Conservation (phyloP, 2,888 invertebrate species). For the Rotaria sp. region DNA sequence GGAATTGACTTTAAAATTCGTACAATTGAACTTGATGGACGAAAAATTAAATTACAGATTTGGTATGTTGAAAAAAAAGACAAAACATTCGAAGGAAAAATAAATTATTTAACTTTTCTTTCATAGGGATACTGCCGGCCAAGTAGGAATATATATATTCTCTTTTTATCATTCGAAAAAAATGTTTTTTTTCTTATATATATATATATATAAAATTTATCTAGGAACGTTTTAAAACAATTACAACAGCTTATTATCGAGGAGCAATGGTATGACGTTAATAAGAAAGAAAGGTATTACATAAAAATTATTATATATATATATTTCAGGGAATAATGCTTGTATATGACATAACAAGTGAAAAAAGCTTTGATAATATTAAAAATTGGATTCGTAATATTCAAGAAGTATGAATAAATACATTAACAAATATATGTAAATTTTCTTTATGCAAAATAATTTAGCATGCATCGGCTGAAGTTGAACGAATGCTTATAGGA, state of each 20-base stretch:
- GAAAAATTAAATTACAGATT: slow-evolving; percentile 60
- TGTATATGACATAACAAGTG: slow-evolving; percentile 97
- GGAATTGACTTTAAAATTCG: slow-evolving; percentile 60
- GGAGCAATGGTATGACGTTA: slow-evolving; percentile 71
- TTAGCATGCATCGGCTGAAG: slow-evolving; percentile 89
- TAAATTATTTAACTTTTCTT: not conserved
- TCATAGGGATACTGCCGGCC: slow-evolving; percentile 7
- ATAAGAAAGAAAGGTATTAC: too few species aligned
- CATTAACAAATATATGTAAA: not conserved
- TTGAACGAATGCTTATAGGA: slow-evolving; percentile 90
- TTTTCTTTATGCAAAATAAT: not conserved
- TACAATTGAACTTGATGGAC: slow-evolving; percentile 60
- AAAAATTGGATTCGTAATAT: slow-evolving; percentile 98
- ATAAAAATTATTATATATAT: not conserved
- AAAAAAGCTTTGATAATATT: slow-evolving; percentile 96
- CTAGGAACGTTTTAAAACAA: not conserved
- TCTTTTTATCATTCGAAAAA: slow-evolving; percentile 51
- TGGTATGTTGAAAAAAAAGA: slow-evolving; percentile 48
- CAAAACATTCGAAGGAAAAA: not conserved
- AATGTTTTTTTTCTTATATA: too few species aligned
- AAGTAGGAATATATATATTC: slow-evolving; percentile 66
- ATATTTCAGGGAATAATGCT: slow-evolving; percentile 87
- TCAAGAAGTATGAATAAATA: slow-evolving; percentile 61
- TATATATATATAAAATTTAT: not conserved
- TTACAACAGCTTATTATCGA: slow-evolving; percentile 83